phyloP scores from a whole-genome alignment of 2,797 vertebrate genomes.

The Hybognathus amarus region DNA sequence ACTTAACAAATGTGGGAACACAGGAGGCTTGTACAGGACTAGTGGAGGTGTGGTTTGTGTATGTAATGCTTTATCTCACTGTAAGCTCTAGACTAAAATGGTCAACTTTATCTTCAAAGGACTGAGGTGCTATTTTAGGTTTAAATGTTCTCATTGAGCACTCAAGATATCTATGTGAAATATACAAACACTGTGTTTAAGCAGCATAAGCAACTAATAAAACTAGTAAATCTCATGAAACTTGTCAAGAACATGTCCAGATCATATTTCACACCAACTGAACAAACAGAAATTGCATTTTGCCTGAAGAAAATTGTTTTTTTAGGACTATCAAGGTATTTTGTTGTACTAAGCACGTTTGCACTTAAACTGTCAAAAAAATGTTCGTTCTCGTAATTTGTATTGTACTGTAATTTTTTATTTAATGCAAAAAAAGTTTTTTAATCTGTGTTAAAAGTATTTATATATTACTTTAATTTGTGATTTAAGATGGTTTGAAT shows the following conservation, averaged over 20 bases:
- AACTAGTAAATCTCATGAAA: slow-evolving; percentile 63
- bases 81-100: not conserved
- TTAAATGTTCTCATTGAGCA: slow-evolving; percentile 66
- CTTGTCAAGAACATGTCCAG: slow-evolving; percentile 57
- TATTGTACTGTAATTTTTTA: not conserved
- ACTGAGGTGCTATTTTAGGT: slow-evolving; percentile 57
- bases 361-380: not conserved
- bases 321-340: not conserved
- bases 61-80: not conserved
- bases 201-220: slow-evolving; percentile 73
- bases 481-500: not conserved
- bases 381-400: no score
- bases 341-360: not conserved
- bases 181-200: slow-evolving; percentile 70
- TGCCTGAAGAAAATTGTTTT: not conserved
- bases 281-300: slow-evolving; percentile 30
- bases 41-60: not conserved
- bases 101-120: not conserved
- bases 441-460: not conserved
- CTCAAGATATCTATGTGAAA: slow-evolving; percentile 65
- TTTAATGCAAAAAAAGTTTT: not conserved
- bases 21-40: not conserved
- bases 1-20: not conserved
- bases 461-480: not conserved
- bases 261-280: slow-evolving; percentile 44